Evolutionary conservation across 2,113 vertebrate genomes (phyloP), one percentile per base, ranked within the genome.

Genomic region (Pelecanoides urinatrix): DNA sequence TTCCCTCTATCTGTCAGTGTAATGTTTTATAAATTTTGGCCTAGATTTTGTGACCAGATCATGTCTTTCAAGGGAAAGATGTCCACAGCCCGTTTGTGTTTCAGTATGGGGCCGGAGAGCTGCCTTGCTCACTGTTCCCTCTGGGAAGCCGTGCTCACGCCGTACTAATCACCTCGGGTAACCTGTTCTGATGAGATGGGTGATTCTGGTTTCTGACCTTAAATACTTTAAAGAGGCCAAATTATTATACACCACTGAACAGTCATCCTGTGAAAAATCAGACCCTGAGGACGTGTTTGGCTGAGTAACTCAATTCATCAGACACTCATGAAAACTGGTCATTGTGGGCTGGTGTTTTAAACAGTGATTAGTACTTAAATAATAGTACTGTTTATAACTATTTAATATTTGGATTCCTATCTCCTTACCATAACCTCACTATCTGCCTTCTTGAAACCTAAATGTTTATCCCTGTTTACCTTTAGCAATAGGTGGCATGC

Each of bases 81-180:
- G 68, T 49, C 77, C 58, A 13, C 34, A 65, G 19, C 23, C 56
- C 4, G 0, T n/a, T 40, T 20, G 15, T 30, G 27, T 56, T 65
- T 42, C 32, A 2, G 18, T 1, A 1, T 4, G 19, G 38, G 47
- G 72, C 36, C 6, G 6, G 58, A 47, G 29, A 52, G 13, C 47
- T 52, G 70, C 38, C n/a, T 45, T 12, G 58, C 53, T 62, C 4
- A 0, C 32, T 30, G 21, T 2, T 55, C 10, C 1, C 32, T 9
- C 11, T 2, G 32, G 22, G n/a, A 56, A 79, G 20, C 11, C 0
- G 0, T 0, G 9, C 55, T 49, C 26, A 3, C 1, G 0, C n/a
- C 5, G 0, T 18, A 16, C 34, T 42, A 36, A 27, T 9, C 55
- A 13, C 62, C n/a, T 56, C 26, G 34, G 26, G 6, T 16, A 76